phyloP scores from a whole-genome alignment of 2,797 vertebrate genomes.

The Tarsius wallacei region DNA sequence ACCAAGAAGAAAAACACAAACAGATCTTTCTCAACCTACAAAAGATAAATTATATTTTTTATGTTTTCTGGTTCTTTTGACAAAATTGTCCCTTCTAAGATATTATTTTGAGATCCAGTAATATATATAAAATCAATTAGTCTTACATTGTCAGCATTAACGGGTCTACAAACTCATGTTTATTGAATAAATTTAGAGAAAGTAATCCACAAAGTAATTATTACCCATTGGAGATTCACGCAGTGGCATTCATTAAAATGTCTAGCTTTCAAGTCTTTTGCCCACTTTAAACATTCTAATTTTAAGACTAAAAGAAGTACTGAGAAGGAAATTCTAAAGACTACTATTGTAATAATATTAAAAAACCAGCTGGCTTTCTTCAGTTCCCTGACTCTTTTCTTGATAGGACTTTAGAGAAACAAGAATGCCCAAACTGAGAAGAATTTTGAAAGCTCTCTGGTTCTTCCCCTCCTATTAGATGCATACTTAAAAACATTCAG shows the following conservation, averaged over 20 bases:
- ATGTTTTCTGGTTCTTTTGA: constrained; percentile 67
- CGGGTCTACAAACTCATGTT: constrained; percentile 55
- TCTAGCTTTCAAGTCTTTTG: not conserved
- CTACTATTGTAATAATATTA: not conserved
- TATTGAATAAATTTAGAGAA: constrained; percentile 71
- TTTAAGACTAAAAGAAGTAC: not conserved
- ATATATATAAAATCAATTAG: constrained; percentile 52
- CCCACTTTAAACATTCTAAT: not conserved
- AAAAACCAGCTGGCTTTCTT: constrained; percentile 3
- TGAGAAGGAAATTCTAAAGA: constrained; percentile 7
- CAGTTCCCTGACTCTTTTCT: not conserved
- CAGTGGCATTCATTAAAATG: not conserved
- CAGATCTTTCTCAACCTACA: constrained; percentile 63
- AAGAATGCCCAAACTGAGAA: not conserved
- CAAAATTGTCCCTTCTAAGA: constrained; percentile 75
- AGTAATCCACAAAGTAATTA: not conserved
- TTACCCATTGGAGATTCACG: not conserved
- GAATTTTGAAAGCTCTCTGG: not conserved
- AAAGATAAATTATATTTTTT: constrained; percentile 49
- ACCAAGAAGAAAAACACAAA: constrained; percentile 33
- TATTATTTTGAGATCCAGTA: constrained; percentile 56
- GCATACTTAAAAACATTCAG: not conserved
- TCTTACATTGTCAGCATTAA: constrained; percentile 29
- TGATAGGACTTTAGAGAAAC: constrained; percentile 10
- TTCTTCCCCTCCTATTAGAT: not conserved